Evolutionary conservation across 2,888 invertebrate genomes (phyloP).

Genomic region (Cosmopolites sordidus): DNA sequence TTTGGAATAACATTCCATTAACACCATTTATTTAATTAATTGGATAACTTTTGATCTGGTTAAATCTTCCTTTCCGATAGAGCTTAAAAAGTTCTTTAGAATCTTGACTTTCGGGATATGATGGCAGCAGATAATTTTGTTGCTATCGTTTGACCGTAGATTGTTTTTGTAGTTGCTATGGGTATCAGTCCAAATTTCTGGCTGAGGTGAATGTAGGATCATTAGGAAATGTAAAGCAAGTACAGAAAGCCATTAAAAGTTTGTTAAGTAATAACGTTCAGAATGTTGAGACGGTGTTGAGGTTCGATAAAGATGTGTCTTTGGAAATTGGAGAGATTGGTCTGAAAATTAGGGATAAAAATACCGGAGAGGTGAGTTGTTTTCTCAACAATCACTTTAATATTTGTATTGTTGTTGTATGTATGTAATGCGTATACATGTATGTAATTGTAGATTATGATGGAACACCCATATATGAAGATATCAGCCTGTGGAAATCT

Average conservation of each 20-base stretch:
- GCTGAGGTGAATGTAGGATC: conserved; percentile 50
- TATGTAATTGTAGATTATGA: conserved; percentile 46
- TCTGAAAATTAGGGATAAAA: conserved; percentile 45
- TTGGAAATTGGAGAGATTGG: conserved; percentile 55
- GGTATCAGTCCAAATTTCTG: conserved; percentile 50
- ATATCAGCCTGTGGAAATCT: conserved; percentile 62
- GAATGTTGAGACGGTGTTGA: conserved; percentile 25
- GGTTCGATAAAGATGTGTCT: conserved; percentile 41
- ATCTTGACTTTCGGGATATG: too few relatives aligned
- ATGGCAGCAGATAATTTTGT: too few relatives aligned
- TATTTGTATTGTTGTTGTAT: too few relatives aligned
- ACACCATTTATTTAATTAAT: too few relatives aligned
- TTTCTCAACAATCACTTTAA: too few relatives aligned
- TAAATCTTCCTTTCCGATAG: too few relatives aligned
- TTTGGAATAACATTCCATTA: too few relatives aligned
- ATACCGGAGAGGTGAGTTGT: conserved; percentile 42
- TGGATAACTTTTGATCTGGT: too few relatives aligned
- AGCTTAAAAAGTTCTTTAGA: too few relatives aligned
- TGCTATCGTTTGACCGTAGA: too few relatives aligned
- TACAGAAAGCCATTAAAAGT: conserved; percentile 49
- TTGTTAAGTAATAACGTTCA: conserved; percentile 21
- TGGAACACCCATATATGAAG: conserved; percentile 60
- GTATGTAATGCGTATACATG: too few relatives aligned
- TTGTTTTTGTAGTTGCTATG: conserved; percentile 36
- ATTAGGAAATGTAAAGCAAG: conserved; percentile 53